Base-by-base conservation (phyloP, 2,113 vertebrate species). In the Pterophyllum scalare region DNA sequence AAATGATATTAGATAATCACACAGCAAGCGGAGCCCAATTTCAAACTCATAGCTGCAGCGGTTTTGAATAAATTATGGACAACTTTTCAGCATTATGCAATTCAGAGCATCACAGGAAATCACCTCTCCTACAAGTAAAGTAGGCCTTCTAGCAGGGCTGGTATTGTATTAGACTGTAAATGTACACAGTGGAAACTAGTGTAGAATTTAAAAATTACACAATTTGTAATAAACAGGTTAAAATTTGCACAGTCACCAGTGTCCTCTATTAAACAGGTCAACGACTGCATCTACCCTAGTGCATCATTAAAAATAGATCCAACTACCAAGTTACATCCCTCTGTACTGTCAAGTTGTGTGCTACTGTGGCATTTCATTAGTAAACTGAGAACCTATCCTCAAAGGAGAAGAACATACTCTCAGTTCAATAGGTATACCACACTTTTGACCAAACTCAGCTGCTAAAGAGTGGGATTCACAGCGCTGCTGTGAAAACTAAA, bases 271-370 rank as follows among this genome's bases (percentile, higher is more conserved):
- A 0, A 52, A 46, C 54, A 28, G 46, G n/a, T 33, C n/a, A 59
- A 40, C 12, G 10, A 33, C 52, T 70, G 15, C 28, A 33, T 43
- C 61, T 33, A 12, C 12, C 20, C 31, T 28, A 22, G 28, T 24
- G 38, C 22, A 20, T 80, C 20, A 58, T 86, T 31, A 77, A 89
- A 79, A 81, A 82, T 74, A 67, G 20, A 80, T 70, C 11, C 11
- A 77, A 52, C 35, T 58, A 62, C 31, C 56, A 40, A 28, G 56
- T 43, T 64, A 60, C 49, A 35, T 82, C 28, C 20, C 46, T 62
- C 38, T 77, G 61, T 61, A 20, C 56, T 17, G 59, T 58, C 19
- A 43, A 10, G 57, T 40, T 52, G 20, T 75, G 54, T 76, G 49
- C 52, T 77, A 17, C 60, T 70, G n/a, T n/a, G 74, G 19, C 2